Evolutionary conservation across 2,113 vertebrate genomes (phyloP).

Genomic region (Rhinolophus ferrumequinum): DNA sequence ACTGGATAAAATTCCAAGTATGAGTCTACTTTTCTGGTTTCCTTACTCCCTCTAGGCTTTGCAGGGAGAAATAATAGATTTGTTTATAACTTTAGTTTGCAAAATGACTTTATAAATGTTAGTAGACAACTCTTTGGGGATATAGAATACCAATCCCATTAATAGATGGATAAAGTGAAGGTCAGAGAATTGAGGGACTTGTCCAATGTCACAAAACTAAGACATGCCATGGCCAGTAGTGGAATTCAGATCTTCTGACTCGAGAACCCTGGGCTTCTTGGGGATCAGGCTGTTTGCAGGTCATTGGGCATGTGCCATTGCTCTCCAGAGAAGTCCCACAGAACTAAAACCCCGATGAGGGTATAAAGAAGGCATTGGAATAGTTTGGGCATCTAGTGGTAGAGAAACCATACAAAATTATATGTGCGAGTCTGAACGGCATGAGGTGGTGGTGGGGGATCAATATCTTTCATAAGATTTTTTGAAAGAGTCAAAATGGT

Average conservation of each 20-base stretch:
- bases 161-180: neutral
- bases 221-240: neutral
- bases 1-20: neutral
- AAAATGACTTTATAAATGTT: neutral
- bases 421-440: neutral
- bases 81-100: neutral
- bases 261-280: neutral
- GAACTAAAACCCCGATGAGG: neutral
- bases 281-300: neutral
- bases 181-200: neutral
- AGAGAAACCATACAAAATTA: conserved; percentile 1
- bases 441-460: neutral
- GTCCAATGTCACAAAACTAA: conserved; percentile 16
- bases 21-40: neutral
- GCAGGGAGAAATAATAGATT: neutral
- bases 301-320: neutral
- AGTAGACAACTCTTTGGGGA: neutral
- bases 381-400: neutral
- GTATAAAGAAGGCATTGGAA: neutral
- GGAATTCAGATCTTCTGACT: neutral
- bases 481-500: neutral
- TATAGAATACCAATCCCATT: neutral
- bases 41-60: neutral
- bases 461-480: neutral
- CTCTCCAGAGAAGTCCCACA: neutral